Base-by-base conservation (phyloP, 2,113 vertebrate species). In the Toxotes chatareus region DNA sequence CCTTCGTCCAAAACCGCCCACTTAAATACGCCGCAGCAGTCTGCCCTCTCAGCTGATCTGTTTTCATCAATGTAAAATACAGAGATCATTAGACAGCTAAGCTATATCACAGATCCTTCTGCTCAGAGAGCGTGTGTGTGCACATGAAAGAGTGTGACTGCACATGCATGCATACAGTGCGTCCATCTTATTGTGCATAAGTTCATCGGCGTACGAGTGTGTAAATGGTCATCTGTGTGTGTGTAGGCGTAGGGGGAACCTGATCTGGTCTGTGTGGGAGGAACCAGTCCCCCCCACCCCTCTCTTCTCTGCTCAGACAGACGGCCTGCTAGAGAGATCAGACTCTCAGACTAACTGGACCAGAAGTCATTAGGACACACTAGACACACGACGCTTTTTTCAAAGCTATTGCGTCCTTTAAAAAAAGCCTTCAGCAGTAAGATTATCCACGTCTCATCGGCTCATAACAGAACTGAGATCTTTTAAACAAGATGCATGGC, bases 271-370 rank as follows among this genome's bases (percentile, higher is more conserved):
- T 90, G 92, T 93, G 91, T 93, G 89, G 89, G 90, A 91, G 93
- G 87, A 92, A 92, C 84, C 78, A 34, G 84, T 84, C 76, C 89
- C 79, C 82, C 89, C 82, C 75, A 46, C 42, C 66, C 31, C 47
- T 68, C 73, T 27, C 27, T 27, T 27, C 70, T 72, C 70, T 82
- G 84, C 82, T 87, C 90, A 92, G 88, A 84, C 91, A 94, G 89
- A 88, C 91, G 74, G 87, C 87, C 93, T 94, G 92, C 83, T 94
- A 94, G 87, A 93, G 75, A 94, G 88, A 92, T 93, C 94, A 95
- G 90, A 92, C 90, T 88, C 81, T 88, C 89, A 92, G 89, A 92
- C 92, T 85, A 93, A 93, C 92, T 88, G 91, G 91, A 93, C 92
- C 91, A 91, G 91, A 91, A 92, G 91, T 93, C 91, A 94, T 94